Base-by-base conservation (phyloP, 2,797 vertebrate species). In the Schizopygopsis malacanthus region DNA sequence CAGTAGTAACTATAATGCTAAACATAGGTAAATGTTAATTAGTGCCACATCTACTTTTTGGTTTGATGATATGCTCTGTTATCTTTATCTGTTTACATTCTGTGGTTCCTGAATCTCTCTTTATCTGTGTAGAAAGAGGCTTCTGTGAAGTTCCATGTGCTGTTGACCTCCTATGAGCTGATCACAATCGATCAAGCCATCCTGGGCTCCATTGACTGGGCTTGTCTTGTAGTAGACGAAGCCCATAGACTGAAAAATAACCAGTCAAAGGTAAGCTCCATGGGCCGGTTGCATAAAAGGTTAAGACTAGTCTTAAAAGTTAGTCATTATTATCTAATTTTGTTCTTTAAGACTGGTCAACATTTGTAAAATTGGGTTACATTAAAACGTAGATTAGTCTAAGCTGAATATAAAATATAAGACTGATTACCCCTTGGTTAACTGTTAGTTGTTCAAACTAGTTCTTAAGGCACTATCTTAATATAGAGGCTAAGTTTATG, bases 181-280 rank as follows among this genome's bases (percentile, higher is more conserved):
- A 99, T 99, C 87, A 99, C 98, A 86, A 99, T 99, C 45, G 98
- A 99, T 83, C 98, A 98, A 96, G 98, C 98, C 79, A 97, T 99
- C 85, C 91, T 99, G 79, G 98, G 98, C 61, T 99, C 98, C 71
- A 99, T 99, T 85, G 97, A 99, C 87, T 99, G 98, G 98, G 98
- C 98, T 86, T 99, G 98, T 91, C 96, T 99, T 83, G 97, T 99
- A 25, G 98, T 99, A 88, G 98, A 99, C 80, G 98, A 99, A 94
- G 98, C 98, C 54, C 98, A 99, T 92, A 96, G 98, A 69, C 96
- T 99, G 70, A 99, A 99, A 93, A 99, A 99, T 93, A 99, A 99
- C 90, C 98, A 99, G 90, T 99, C 98, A 63, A 99, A 99, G 96
- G 98, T 99, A 91, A 88, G 88, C 73, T 56, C 76, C 63, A 6